Base-by-base conservation (phyloP, 2,113 vertebrate genomes). In the Muntiacus muntjak region DNA sequence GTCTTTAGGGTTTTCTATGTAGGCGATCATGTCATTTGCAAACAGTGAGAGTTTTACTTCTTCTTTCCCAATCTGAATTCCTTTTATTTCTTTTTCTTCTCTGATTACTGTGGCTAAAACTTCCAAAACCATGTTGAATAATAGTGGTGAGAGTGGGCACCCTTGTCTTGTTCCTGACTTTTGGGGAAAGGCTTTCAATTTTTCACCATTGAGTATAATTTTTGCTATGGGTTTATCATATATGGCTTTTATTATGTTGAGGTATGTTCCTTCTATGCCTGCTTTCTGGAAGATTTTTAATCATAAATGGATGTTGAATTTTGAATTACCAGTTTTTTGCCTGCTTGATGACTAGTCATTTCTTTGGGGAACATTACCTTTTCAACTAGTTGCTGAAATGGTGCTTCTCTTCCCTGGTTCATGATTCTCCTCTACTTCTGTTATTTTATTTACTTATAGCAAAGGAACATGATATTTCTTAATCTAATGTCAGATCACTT, bases 401-500 rank as follows among this genome's bases (percentile, higher is more conserved):
- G 33, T 83, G 19, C 94, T 94, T 96, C 82, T 95, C 40, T 97
- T 98, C 81, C 30, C 58, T 96, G 87, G 85, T 95, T 98, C 71
- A 93, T 40, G 84, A 94, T 85, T 79, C 64, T 88, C 52, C 96
- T 96, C 21, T 62, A 89, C 50, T 93, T 28, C 89, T 97, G 45
- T 97, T 97, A 85, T 97, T 97, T 67, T 87, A 14, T 26, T 67
- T 7, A 98, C 98, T 96, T 62, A 17, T 95, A 64, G n/a, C 89
- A 81, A 98, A 97, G 89, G 67, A 95, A 97, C 91, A 64, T 64
- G 89, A 87, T 89, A 74, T 97, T 78, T 94, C 95, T 97, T 95
- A 97, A 96, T 96, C 67, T 97, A 93, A 82, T 93, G 25, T 86
- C 95, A 97, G 92, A 97, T 97, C 97, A 96, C 85, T 92, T 89